A percentile compares a stretch with the other conserved stretches of the same genome.
Evolutionary conservation across 2,797 vertebrate species (phyloP).

Genomic region (Lacerta bilineata): DNA sequence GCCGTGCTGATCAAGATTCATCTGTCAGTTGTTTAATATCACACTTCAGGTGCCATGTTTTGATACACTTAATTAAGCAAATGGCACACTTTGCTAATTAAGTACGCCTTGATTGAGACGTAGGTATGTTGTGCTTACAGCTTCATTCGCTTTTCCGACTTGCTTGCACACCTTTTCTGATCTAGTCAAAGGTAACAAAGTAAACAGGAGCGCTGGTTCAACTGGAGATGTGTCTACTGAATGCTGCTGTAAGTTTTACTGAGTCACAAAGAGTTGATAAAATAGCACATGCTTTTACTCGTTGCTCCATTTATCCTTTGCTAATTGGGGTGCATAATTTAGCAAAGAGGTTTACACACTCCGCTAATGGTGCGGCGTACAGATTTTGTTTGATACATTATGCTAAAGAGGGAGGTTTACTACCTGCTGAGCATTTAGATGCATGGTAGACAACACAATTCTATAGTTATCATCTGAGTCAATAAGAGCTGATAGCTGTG

Average conservation of each 20-base stretch:
- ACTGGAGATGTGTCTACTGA: slow-evolving; percentile 52
- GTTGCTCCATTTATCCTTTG: slow-evolving; percentile 73
- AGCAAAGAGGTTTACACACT: slow-evolving; percentile 69
- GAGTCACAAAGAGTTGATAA: slow-evolving; percentile 60
- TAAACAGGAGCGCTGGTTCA: slow-evolving; percentile 47
- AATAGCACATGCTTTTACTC: slow-evolving; percentile 68
- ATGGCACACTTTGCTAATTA: slow-evolving; percentile 47
- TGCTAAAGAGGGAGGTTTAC: slow-evolving; percentile 65
- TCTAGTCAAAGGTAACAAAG: slow-evolving; percentile 47
- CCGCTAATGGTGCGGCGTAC: slow-evolving; percentile 66
- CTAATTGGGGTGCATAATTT: slow-evolving; percentile 70
- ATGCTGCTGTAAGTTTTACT: slow-evolving; percentile 42
- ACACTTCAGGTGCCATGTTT: slow-evolving; percentile 55
- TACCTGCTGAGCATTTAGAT: slow-evolving; percentile 63
- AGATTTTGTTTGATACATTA: slow-evolving; percentile 59
- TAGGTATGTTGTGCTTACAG: background rate
- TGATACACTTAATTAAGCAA: slow-evolving; percentile 66
- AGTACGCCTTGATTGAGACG: slow-evolving; percentile 49
- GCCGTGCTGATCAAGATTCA: slow-evolving; percentile 49
- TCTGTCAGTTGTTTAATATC: slow-evolving; percentile 62
- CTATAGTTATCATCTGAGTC: slow-evolving; percentile 60
- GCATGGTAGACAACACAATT: slow-evolving; percentile 60
- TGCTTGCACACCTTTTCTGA: slow-evolving; percentile 43
- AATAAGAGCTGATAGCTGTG: slow-evolving; percentile 44
- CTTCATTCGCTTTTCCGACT: slow-evolving; percentile 44